Conservation (phyloP, 2,113 vertebrate genomes). For the Neolamprologus ventralis region DNA sequence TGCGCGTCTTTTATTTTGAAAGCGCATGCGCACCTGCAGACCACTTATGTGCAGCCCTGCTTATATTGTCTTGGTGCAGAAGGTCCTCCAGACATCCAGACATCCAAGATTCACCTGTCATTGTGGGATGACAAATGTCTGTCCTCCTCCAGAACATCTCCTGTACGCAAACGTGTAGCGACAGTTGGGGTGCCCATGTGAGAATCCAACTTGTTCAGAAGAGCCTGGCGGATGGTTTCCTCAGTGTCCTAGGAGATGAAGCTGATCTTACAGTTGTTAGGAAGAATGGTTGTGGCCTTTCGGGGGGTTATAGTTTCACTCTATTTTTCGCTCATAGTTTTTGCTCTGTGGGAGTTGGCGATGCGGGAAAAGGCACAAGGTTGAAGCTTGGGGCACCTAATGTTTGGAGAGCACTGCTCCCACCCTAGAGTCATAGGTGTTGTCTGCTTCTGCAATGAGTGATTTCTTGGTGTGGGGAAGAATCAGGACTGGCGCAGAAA, state of each 20-base stretch:
- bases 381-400: background rate
- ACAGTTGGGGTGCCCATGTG: background rate
- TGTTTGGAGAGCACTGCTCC: background rate
- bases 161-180: too few species aligned
- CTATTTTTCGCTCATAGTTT: background rate
- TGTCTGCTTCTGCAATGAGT: background rate
- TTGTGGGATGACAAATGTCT: background rate
- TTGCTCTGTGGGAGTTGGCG: background rate
- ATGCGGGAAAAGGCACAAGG: background rate
- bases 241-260: background rate
- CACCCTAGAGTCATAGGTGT: background rate
- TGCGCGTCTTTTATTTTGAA: background rate
- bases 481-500: background rate
- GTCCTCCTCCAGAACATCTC: too few species aligned
- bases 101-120: background rate
- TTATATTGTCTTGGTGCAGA: background rate
- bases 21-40: background rate
- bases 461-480: background rate
- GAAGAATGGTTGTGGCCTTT: background rate
- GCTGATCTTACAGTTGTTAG: background rate
- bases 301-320: fast-evolving
- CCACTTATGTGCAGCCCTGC: background rate
- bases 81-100: background rate
- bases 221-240: background rate
- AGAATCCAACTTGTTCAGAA: background rate